phyloP scores from a whole-genome alignment of 2,888 invertebrate species.

The Argynnis bischoffii region DNA sequence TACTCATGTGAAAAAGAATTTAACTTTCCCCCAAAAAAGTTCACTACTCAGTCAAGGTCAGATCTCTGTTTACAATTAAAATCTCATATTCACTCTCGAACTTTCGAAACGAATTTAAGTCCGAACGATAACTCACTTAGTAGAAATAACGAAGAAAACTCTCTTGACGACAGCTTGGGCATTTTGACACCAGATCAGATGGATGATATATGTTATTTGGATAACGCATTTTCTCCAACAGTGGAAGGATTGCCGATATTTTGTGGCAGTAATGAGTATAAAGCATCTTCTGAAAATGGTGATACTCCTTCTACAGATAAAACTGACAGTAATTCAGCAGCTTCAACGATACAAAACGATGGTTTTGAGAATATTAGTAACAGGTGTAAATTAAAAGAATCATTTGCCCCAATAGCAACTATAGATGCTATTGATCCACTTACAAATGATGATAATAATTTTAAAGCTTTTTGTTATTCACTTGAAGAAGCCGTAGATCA shows the following conservation, averaged over 20 bases:
- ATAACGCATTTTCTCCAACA: conserved; percentile 85
- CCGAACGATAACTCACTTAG: conserved; percentile 75
- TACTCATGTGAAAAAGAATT: conserved; percentile 75
- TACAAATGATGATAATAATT: conserved; percentile 50
- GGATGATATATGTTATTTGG: conserved; percentile 86
- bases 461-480: conserved; percentile 36
- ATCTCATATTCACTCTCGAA: conserved; percentile 63
- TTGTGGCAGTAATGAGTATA: conserved; percentile 69
- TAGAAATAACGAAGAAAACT: conserved; percentile 87
- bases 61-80: conserved; percentile 74
- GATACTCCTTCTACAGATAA: conserved; percentile 82
- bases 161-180: conserved; percentile 92
- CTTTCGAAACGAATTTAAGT: conserved; percentile 67
- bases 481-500: conserved; percentile 31
- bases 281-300: conserved; percentile 74
- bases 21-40: conserved; percentile 60
- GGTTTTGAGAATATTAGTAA: conserved; percentile 61
- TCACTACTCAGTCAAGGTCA: conserved; percentile 72
- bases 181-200: conserved; percentile 95
- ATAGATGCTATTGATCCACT: conserved; percentile 54
- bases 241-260: conserved; percentile 83
- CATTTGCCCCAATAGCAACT: conserved; percentile 58
- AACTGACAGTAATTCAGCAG: conserved; percentile 79
- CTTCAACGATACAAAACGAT: conserved; percentile 78
- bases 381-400: conserved; percentile 46